Evolutionary conservation across 2,797 vertebrate species (phyloP).

Genomic region (Sebastes elongatus): DNA sequence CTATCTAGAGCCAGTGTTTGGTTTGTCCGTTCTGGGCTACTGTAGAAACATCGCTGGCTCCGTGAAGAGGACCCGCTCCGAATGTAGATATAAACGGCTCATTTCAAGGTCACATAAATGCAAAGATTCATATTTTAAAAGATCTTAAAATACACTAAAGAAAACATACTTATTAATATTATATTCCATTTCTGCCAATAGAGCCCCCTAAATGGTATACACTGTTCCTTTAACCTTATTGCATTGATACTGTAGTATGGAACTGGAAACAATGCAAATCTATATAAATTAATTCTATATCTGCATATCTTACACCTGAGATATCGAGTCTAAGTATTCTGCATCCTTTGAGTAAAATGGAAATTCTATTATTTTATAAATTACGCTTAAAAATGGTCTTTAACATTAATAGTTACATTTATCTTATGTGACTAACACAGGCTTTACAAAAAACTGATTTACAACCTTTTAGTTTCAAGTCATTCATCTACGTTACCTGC

Average conservation of each 20-base stretch:
- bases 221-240: too few relatives aligned
- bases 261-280: neutral
- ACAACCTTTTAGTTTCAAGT: neutral
- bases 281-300: neutral
- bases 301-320: neutral
- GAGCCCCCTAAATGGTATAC: rapidly evolving
- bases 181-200: too few relatives aligned
- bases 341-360: neutral
- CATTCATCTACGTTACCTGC: neutral
- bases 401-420: neutral
- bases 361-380: neutral
- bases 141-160: too few relatives aligned
- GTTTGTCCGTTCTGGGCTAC: too few relatives aligned
- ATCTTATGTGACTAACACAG: neutral
- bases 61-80: too few relatives aligned
- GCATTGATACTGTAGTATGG: neutral
- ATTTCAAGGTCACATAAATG: rapidly evolving
- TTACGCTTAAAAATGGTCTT: neutral
- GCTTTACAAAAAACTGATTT: neutral
- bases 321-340: neutral
- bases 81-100: too few relatives aligned
- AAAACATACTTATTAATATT: too few relatives aligned
- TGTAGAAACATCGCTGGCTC: too few relatives aligned
- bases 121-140: too few relatives aligned
- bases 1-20: neutral